Conservation (phyloP, 2,113 vertebrate genomes). For the Sturnira hondurensis region DNA sequence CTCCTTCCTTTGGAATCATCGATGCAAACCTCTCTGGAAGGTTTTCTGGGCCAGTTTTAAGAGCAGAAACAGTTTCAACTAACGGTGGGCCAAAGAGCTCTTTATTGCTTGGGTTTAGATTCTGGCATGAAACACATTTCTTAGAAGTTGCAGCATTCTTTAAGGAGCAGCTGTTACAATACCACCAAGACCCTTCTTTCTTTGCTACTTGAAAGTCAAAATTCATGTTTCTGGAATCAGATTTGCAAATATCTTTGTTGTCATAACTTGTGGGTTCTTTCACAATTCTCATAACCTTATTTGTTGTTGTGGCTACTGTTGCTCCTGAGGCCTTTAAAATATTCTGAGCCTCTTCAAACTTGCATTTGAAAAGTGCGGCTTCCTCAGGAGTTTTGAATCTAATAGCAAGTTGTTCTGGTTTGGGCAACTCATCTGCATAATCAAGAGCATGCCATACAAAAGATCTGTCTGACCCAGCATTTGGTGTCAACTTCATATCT, state of each 20-base stretch:
- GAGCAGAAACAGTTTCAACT: slow-evolving; percentile 48
- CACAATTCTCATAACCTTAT: slow-evolving; percentile 52
- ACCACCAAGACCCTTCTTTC: slow-evolving; percentile 88
- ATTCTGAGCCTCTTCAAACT: slow-evolving; percentile 93
- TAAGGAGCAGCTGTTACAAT: slow-evolving; percentile 84
- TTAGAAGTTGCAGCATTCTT: slow-evolving; percentile 81
- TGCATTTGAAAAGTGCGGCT: slow-evolving; percentile 92
- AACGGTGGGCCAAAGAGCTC: slow-evolving; percentile 37
- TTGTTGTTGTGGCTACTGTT: slow-evolving; percentile 13
- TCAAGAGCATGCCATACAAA: slow-evolving; percentile 98
- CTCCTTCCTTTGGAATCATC: slow-evolving; percentile 85
- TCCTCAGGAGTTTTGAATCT: slow-evolving; percentile 97
- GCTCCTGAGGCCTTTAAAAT: slow-evolving; percentile 77
- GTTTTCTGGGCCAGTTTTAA: slow-evolving; percentile 58
- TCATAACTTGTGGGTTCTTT: slow-evolving; percentile 71
- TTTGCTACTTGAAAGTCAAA: slow-evolving; percentile 84
- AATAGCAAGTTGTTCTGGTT: slow-evolving; percentile 94
- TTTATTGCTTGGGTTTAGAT: slow-evolving; percentile 65
- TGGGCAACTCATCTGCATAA: slow-evolving; percentile 94
- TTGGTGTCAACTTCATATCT: slow-evolving; percentile 93
- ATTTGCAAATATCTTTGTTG: slow-evolving; percentile 68
- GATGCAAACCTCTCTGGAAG: slow-evolving; percentile 72
- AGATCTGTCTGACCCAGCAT: slow-evolving; percentile 93
- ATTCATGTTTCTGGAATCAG: slow-evolving; percentile 57
- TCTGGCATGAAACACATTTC: slow-evolving; percentile 84